A percentile compares a stretch with the other conserved stretches of the same genome.
Evolutionary conservation across 2,113 vertebrate genomes (phyloP).

Genomic region (Festucalex cinctus): DNA sequence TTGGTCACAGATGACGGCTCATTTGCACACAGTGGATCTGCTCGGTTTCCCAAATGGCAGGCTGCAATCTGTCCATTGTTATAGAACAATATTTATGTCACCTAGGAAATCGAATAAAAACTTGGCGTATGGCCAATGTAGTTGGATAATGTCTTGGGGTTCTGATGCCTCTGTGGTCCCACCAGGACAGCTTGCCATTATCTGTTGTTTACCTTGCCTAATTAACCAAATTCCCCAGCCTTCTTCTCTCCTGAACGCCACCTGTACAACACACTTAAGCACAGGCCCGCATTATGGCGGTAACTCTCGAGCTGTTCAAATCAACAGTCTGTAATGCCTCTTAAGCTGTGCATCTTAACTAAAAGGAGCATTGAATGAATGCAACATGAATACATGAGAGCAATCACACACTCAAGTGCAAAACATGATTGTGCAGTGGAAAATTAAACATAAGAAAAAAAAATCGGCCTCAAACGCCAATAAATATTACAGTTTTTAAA

Average conservation of each 20-base stretch:
- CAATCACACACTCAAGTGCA: not conserved
- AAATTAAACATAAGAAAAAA: not conserved
- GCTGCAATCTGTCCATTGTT: constrained; percentile 36
- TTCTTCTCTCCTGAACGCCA: constrained; percentile 49
- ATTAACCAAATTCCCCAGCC: constrained; percentile 73
- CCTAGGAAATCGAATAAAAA: not conserved
- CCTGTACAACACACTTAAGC: constrained; percentile 70
- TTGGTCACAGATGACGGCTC: constrained; percentile 41
- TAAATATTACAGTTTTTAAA: not conserved
- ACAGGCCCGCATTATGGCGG: constrained; percentile 54
- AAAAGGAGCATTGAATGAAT: constrained; percentile 60
- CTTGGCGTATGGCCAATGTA: constrained; percentile 14
- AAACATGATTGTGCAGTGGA: not conserved
- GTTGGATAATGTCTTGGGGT: constrained; percentile 31
- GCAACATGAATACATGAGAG: constrained; percentile 18
- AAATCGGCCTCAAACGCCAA: not conserved
- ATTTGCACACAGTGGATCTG: constrained; percentile 31
- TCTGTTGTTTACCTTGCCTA: constrained; percentile 70
- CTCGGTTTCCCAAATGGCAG: constrained; percentile 28
- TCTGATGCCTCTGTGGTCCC: constrained; percentile 43
- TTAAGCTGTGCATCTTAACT: constrained; percentile 53
- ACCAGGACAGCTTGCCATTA: constrained; percentile 57
- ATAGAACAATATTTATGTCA: constrained; percentile 16
- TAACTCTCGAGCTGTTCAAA: constrained; percentile 42
- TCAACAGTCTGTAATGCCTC: constrained; percentile 63